Evolutionary conservation across 1,140 invertebrate species (phyloP).

Genomic region (Andrena cerasifolii): DNA sequence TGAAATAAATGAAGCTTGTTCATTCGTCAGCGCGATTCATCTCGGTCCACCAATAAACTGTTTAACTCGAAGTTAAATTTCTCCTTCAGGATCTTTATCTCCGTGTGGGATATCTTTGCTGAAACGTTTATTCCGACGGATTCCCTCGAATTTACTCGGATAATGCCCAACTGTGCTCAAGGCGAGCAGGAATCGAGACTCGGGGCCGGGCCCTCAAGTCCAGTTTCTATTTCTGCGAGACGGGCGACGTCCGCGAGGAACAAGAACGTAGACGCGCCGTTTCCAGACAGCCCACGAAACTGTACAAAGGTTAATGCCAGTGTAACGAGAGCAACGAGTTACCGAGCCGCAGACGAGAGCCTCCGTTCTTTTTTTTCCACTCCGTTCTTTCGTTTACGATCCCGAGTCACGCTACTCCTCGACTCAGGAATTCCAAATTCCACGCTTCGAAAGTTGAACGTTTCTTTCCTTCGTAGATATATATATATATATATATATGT

Average conservation of each 20-base stretch:
- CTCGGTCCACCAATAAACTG: too few species aligned
- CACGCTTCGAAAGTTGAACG: not conserved
- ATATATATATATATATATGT: too few species aligned
- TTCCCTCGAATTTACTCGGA: too few species aligned
- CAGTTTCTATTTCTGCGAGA: slow-evolving; percentile 64
- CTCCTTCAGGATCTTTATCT: too few species aligned
- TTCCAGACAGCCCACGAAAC: slow-evolving; percentile 35
- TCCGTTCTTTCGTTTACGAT: not conserved
- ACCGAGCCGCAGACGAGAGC: slow-evolving; percentile 11
- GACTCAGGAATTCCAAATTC: slow-evolving; percentile 5
- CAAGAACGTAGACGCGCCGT: slow-evolving; percentile 27
- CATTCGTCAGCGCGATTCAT: too few species aligned
- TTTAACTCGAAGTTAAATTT: too few species aligned
- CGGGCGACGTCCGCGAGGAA: not conserved
- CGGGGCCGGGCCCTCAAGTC: slow-evolving; percentile 4
- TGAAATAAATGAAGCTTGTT: too few species aligned
- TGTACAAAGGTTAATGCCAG: slow-evolving; percentile 61
- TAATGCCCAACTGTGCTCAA: too few species aligned
- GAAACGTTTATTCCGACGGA: too few species aligned
- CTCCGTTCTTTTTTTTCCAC: slow-evolving; percentile 23
- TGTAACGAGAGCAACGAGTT: slow-evolving; percentile 58
- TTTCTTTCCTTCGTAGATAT: too few species aligned
- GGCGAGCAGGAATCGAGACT: slow-evolving; percentile 46
- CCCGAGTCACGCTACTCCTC: slow-evolving; percentile 24
- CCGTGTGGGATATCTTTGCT: too few species aligned